phyloP scores from a whole-genome alignment of 1,140 invertebrate species.

The Hestina assimilis region DNA sequence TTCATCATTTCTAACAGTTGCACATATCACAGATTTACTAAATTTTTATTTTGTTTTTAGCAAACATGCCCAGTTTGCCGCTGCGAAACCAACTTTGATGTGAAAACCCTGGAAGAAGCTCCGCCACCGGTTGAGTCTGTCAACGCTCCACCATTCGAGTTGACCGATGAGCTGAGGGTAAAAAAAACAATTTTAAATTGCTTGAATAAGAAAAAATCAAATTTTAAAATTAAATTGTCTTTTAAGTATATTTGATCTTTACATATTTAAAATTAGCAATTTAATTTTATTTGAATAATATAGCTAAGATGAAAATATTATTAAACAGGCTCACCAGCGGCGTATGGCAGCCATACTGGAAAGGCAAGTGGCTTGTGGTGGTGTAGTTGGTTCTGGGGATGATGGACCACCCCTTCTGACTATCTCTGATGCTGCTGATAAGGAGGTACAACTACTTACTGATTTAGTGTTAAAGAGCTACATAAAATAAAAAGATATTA shows the following conservation, averaged over 20 bases:
- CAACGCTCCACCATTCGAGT: slow-evolving; percentile 83
- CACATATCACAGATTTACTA: too few relatives aligned
- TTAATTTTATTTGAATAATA: not conserved
- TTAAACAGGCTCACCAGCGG: slow-evolving; percentile 81
- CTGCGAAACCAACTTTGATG: slow-evolving; percentile 85
- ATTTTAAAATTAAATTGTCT: too few relatives aligned
- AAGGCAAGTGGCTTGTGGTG: slow-evolving; percentile 87
- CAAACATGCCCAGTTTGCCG: slow-evolving; percentile 91
- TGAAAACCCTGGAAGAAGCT: slow-evolving; percentile 82
- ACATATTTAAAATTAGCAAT: too few relatives aligned
- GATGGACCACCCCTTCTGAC: slow-evolving; percentile 61
- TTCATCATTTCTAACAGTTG: too few relatives aligned
- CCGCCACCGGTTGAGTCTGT: slow-evolving; percentile 85
- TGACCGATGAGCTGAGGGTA: slow-evolving; percentile 83
- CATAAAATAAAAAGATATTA: too few relatives aligned
- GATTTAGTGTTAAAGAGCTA: not conserved
- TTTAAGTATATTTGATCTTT: too few relatives aligned
- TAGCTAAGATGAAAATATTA: not conserved
- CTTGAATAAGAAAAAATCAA: not conserved
- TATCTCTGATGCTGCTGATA: slow-evolving; percentile 56
- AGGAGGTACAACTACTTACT: slow-evolving; percentile 36
- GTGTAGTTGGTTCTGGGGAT: slow-evolving; percentile 83
- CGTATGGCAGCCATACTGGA: slow-evolving; percentile 87
- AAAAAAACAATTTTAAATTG: not conserved
- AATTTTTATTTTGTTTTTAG: slow-evolving; percentile 62